phyloP scores from a whole-genome alignment of 2,113 vertebrate genomes.

The Paracanthobrama guichenoti region DNA sequence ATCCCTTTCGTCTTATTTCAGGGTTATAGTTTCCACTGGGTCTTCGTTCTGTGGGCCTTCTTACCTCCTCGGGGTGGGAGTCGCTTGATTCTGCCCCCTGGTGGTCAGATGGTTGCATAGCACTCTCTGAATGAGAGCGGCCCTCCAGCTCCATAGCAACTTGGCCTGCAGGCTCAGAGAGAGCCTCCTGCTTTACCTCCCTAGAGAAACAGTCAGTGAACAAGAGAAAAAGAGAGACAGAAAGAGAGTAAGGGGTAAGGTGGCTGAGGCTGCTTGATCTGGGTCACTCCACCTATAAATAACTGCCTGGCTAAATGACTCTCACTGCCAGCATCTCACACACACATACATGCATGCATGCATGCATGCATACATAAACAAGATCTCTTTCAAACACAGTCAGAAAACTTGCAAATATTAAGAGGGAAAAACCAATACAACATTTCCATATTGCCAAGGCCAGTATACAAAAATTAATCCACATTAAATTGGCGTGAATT shows the following conservation, averaged over 20 bases:
- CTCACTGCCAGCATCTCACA: slow-evolving; percentile 51
- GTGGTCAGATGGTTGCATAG: slow-evolving; percentile 66
- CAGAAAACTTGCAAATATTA: slow-evolving; percentile 44
- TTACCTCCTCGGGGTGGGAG: slow-evolving; percentile 77
- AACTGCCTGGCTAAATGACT: slow-evolving; percentile 69
- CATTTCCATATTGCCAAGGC: background rate
- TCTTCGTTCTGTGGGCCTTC: slow-evolving; percentile 56
- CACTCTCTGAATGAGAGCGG: slow-evolving; percentile 64
- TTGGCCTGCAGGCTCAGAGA: slow-evolving; percentile 73
- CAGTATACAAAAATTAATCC: background rate
- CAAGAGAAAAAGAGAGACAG: slow-evolving; percentile 44
- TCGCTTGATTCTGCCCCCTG: slow-evolving; percentile 69
- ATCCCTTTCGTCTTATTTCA: slow-evolving; percentile 14
- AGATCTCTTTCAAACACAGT: slow-evolving; percentile 57
- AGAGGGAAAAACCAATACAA: background rate
- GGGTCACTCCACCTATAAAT: slow-evolving; percentile 74
- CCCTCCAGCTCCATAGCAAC: slow-evolving; percentile 72
- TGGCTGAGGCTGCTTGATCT: slow-evolving; percentile 65
- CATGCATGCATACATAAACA: slow-evolving; percentile 25
- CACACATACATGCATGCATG: slow-evolving; percentile 53
- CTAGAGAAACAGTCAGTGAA: slow-evolving; percentile 61
- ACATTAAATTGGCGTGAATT: background rate
- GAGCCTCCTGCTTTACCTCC: slow-evolving; percentile 66
- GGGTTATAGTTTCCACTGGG: slow-evolving; percentile 7
- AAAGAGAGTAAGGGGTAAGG: slow-evolving; percentile 44